phyloP scores from a whole-genome alignment of 2,113 vertebrate genomes.

The Cebus imitator region DNA sequence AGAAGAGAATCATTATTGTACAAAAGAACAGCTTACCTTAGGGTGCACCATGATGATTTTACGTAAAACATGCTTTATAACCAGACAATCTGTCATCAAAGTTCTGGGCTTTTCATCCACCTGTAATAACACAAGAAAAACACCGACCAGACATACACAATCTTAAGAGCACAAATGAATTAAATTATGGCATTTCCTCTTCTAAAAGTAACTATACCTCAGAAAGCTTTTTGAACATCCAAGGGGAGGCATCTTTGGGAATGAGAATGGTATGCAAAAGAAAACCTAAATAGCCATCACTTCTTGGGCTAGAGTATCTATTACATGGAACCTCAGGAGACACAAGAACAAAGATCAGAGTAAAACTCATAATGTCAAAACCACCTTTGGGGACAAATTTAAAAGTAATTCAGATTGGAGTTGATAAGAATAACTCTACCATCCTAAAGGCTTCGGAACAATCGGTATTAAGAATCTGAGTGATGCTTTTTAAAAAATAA shows the following conservation, averaged over 20 bases:
- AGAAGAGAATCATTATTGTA: background rate
- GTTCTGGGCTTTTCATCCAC: slow-evolving; percentile 68
- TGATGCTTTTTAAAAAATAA: too few species aligned
- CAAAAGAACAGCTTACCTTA: slow-evolving; percentile 79
- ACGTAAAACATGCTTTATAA: slow-evolving; percentile 83
- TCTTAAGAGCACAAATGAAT: slow-evolving; percentile 26
- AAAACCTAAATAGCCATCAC: background rate
- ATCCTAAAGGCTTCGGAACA: background rate
- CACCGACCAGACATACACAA: slow-evolving; percentile 21
- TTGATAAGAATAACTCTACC: background rate
- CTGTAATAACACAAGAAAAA: slow-evolving; percentile 75
- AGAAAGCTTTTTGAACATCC: slow-evolving; percentile 27
- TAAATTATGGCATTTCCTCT: background rate
- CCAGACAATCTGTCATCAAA: slow-evolving; percentile 67
- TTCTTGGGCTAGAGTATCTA: background rate
- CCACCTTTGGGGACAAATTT: slow-evolving; percentile 22
- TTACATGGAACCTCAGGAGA: slow-evolving; percentile 26
- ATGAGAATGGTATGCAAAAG: background rate
- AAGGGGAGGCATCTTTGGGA: background rate
- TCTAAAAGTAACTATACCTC: slow-evolving; percentile 1
- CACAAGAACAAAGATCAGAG: background rate
- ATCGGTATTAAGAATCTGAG: slow-evolving; percentile 16
- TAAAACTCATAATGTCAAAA: slow-evolving; percentile 43
- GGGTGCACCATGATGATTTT: slow-evolving; percentile 84
- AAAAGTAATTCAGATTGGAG: slow-evolving; percentile 3